Percentiles rank a stretch among this genome's conserved stretches.
Conservation (phyloP, 2,113 vertebrate genomes). For the Odobenus rosmarus region DNA sequence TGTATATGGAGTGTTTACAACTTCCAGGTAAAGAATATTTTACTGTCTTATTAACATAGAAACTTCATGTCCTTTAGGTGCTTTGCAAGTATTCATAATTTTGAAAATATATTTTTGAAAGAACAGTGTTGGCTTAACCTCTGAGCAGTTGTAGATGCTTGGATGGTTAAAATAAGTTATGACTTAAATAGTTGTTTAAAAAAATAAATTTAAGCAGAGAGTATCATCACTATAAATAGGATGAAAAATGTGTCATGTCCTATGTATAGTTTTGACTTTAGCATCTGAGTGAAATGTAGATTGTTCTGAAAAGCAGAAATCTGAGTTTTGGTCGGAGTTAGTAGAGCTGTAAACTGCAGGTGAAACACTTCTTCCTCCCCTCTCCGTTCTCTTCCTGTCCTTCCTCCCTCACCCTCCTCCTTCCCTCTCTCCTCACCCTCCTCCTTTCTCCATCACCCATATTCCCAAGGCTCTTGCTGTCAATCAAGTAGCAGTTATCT, state of each 20-base stretch:
- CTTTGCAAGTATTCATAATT: slow-evolving; percentile 20
- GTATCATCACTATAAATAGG: slow-evolving; percentile 54
- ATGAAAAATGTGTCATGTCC: neutral
- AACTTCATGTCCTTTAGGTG: slow-evolving; percentile 38
- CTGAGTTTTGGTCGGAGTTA: neutral
- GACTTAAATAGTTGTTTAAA: slow-evolving; percentile 50
- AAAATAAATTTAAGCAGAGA: slow-evolving; percentile 9
- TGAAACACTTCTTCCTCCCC: neutral
- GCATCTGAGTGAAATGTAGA: neutral
- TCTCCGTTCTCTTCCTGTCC: neutral
- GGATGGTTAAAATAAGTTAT: slow-evolving; percentile 43
- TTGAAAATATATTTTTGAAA: slow-evolving; percentile 70
- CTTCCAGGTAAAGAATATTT: slow-evolving; percentile 92
- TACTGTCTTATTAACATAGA: slow-evolving; percentile 62
- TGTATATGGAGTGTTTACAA: slow-evolving; percentile 97
- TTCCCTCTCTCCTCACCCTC: fast-evolving
- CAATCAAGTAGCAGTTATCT: neutral
- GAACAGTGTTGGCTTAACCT: slow-evolving; percentile 69
- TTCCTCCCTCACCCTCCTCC: neutral
- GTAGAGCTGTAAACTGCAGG: neutral
- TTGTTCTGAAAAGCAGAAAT: neutral
- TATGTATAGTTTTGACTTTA: slow-evolving; percentile 22
- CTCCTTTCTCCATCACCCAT: neutral
- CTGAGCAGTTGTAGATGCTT: slow-evolving; percentile 65
- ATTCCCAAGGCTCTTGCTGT: neutral